Conservation (phyloP, 2,888 invertebrate species). For the Platypus cylindrus region DNA sequence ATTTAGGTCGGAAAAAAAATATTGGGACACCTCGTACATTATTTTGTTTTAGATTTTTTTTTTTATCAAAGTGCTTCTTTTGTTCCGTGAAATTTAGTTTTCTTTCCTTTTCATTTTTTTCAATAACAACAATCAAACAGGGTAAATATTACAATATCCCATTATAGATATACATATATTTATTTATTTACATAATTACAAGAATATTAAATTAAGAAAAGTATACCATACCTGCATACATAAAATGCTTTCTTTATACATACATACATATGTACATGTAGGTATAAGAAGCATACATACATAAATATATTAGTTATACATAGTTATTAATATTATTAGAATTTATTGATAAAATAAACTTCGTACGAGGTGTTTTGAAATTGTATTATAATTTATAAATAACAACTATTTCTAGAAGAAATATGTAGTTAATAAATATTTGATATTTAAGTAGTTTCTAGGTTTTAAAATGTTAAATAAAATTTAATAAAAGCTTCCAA, state of each 20-base stretch:
- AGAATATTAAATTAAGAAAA: slow-evolving; percentile 4
- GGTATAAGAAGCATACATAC: no score
- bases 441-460: slow-evolving; percentile 39
- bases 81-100: slow-evolving; percentile 3
- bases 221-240: slow-evolving; percentile 22
- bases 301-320: no score
- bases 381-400: slow-evolving; percentile 12
- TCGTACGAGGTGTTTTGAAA: slow-evolving; percentile 31
- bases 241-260: no score
- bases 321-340: no score
- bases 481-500: slow-evolving; percentile 37
- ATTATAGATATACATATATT: no score
- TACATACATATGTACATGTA: no score
- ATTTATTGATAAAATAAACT: neutral
- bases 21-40: slow-evolving; percentile 33
- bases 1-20: slow-evolving; percentile 23
- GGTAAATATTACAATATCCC: slow-evolving; percentile 34
- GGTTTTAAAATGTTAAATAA: slow-evolving; percentile 38
- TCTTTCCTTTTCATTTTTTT: slow-evolving; percentile 14
- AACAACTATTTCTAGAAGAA: slow-evolving; percentile 23
- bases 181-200: slow-evolving; percentile 28
- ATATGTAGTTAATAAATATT: slow-evolving; percentile 36
- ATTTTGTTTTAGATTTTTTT: slow-evolving; percentile 11
- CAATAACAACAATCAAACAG: slow-evolving; percentile 25
- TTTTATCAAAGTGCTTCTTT: slow-evolving; percentile 9